A percentile compares a stretch with the other conserved stretches of the same genome.
Conservation (phyloP, 2,888 invertebrate genomes). For the Acrocera orbiculus region DNA sequence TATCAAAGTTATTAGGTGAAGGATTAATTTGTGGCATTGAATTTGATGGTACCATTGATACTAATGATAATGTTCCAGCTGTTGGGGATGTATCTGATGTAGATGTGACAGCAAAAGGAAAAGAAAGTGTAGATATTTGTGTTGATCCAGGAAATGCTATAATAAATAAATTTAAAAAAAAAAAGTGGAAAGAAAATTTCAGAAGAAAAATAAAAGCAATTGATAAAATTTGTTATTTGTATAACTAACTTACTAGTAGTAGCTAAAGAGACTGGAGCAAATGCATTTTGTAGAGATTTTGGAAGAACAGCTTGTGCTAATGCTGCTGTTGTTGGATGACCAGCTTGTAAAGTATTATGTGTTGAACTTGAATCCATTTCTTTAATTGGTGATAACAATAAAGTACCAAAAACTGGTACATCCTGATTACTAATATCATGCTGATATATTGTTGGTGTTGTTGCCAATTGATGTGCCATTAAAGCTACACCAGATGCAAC, state of each 20-base stretch:
- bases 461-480: constrained; percentile 45
- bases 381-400: constrained; percentile 67
- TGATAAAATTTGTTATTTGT: too few relatives aligned
- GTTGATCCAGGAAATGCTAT: constrained; percentile 1
- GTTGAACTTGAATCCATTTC: constrained; percentile 63
- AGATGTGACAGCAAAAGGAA: constrained; percentile 25
- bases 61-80: constrained; percentile 23
- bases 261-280: constrained; percentile 10
- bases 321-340: constrained; percentile 57
- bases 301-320: constrained; percentile 62
- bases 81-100: constrained; percentile 19
- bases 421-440: constrained; percentile 34
- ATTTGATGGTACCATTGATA: constrained; percentile 18
- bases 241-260: constrained; percentile 8
- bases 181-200: not conserved
- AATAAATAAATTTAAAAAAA: not conserved
- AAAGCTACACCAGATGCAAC: constrained; percentile 44
- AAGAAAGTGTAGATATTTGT: constrained; percentile 22
- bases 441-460: constrained; percentile 32
- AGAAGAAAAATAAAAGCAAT: not conserved
- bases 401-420: constrained; percentile 53
- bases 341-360: constrained; percentile 53
- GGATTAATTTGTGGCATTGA: constrained; percentile 22
- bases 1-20: constrained; percentile 17
- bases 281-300: constrained; percentile 16